Conservation (phyloP, 2,113 vertebrate genomes). For the Podarcis cretensis region DNA sequence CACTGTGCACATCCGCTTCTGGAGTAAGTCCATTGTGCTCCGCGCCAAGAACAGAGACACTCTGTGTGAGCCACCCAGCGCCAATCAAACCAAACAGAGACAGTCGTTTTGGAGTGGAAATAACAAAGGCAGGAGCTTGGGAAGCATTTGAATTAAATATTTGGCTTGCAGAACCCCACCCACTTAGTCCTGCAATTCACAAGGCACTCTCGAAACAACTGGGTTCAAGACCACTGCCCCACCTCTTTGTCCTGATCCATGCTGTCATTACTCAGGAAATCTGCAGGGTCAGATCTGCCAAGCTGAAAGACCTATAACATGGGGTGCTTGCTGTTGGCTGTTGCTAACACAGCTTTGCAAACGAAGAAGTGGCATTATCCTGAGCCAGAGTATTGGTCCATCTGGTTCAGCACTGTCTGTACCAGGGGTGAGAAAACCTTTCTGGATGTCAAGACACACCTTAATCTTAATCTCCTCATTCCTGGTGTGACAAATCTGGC, state of each 20-base stretch:
- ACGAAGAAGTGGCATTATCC: not conserved
- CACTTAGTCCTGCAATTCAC: slow-evolving; percentile 47
- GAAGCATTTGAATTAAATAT: slow-evolving; percentile 61
- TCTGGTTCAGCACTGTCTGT: not conserved
- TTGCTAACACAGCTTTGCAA: too few species aligned
- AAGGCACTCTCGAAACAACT: slow-evolving; percentile 46
- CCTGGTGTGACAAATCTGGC: too few species aligned
- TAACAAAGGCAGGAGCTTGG: slow-evolving; percentile 54
- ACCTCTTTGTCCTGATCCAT: not conserved
- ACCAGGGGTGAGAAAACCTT: not conserved
- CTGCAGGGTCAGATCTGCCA: not conserved
- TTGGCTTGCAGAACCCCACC: slow-evolving; percentile 57
- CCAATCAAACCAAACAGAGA: slow-evolving; percentile 47
- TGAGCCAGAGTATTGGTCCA: not conserved
- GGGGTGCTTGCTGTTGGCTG: too few species aligned
- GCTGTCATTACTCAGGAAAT: too few species aligned
- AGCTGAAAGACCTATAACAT: not conserved
- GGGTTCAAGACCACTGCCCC: not conserved
- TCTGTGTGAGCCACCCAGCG: slow-evolving; percentile 39
- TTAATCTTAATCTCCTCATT: too few species aligned
- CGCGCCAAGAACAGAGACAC: slow-evolving; percentile 64
- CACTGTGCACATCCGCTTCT: slow-evolving; percentile 4
- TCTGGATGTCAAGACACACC: too few species aligned
- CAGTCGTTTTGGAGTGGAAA: slow-evolving; percentile 25
- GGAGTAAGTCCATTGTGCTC: slow-evolving; percentile 52